These are phyloP conservation scores for Zophobas morio DNA, from an alignment of 1,140 invertebrate genomes.

Conservation along the genomic window DNA sequence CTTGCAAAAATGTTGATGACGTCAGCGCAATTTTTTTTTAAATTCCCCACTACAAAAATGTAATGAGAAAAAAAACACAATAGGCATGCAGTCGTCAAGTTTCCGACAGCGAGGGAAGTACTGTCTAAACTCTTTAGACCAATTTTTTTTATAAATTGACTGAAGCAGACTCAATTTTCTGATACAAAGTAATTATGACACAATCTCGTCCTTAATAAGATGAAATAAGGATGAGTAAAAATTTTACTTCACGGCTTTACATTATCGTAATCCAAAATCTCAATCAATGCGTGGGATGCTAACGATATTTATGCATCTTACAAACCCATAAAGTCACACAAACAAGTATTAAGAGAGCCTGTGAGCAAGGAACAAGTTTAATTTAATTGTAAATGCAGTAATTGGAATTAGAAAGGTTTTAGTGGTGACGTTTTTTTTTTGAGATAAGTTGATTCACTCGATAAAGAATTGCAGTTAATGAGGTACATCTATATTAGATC, in stretches of 20 bases:
- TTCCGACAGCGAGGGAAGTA: no score
- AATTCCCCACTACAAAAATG: no score
- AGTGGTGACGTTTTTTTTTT: background rate
- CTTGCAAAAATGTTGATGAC: no score
- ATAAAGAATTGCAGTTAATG: constrained; percentile 54
- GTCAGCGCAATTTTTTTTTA: no score
- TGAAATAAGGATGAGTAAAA: no score
- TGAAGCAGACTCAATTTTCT: no score
- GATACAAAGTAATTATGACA: no score
- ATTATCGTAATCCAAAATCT: background rate
- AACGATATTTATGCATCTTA: background rate
- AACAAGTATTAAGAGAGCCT: background rate
- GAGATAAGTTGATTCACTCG: background rate
- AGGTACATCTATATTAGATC: constrained; percentile 59
- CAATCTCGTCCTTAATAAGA: no score
- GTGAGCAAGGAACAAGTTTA: background rate
- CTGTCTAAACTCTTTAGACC: no score
- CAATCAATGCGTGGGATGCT: background rate
- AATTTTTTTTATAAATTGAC: no score
- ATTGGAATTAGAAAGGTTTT: background rate
- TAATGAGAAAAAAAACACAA: no score
- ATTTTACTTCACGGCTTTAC: background rate
- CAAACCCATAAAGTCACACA: background rate
- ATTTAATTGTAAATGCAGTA: background rate
- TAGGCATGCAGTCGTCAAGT: no score